Base-by-base conservation (phyloP, 2,888 invertebrate genomes). In the Cantharis nigra region DNA sequence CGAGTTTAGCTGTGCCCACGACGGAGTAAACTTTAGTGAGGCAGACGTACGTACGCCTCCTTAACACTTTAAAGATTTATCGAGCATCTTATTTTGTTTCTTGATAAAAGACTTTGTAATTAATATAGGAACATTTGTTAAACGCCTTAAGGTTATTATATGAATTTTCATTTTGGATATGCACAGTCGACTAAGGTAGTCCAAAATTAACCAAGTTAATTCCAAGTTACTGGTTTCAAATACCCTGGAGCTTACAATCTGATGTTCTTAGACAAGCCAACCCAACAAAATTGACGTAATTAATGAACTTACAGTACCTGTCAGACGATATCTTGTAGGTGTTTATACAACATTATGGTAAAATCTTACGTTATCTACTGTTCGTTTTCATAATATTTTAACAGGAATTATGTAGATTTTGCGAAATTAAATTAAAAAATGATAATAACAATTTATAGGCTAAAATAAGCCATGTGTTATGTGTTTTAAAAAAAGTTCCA, bases 131-230 rank as follows among this genome's bases (percentile, higher is more conserved):
- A 49, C 49, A 49, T 49, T 49, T 49, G 49, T 49, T 49, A 49
- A 49, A 49, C 49, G 49, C 49, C 49, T 49, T 49, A 49, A 49
- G 49, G 49, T 49, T 49, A 49, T 49, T 64, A 67, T 67, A 14
- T 70, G 33, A 70, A 70, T 18, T 70, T 70, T 70, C 65, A 26
- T 67, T 67, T 33, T 70, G 70, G 18, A 30, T 70, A 33, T 33
- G 28, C 33, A 33, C 23, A 67, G 20, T 67, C 49, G 69, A 67
- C 26, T 75, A 13, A 49, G 69, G 62, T 76, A 73, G 75, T 76
- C 72, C 80, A 80, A 81, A 81, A 81, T 80, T 81, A 81, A 79
- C 80, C 80, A 81, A 81, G 80, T 81, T 81, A 81, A 80, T 80
- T 81, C 80, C 80, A 72, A 81, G 78, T 78, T 81, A 76, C 78